Evolutionary conservation across 2,113 vertebrate species (phyloP).

Genomic region (Oreocharis arfaki): DNA sequence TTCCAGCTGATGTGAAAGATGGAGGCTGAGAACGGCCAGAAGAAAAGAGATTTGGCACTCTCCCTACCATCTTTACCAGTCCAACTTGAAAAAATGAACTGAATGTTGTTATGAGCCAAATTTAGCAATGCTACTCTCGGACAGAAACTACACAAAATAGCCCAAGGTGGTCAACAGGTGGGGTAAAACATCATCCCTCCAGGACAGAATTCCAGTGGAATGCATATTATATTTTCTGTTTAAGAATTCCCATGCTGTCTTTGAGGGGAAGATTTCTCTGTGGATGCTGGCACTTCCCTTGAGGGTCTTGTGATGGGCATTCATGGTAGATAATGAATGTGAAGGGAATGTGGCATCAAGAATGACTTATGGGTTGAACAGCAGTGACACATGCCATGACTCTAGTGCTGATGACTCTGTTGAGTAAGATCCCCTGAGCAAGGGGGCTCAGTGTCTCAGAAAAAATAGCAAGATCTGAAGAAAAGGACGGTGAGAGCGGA

Average conservation of each 20-base stretch:
- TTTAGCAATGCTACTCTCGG: neutral
- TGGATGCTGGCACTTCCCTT: neutral
- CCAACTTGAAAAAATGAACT: neutral
- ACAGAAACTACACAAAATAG: neutral
- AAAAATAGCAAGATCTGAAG: neutral
- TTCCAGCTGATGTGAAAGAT: neutral
- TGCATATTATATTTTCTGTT: neutral
- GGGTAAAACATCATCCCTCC: neutral
- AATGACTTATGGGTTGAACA: neutral
- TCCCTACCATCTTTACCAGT: neutral
- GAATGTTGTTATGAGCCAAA: neutral
- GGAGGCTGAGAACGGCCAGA: neutral
- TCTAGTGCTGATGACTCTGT: neutral
- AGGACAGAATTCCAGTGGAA: neutral
- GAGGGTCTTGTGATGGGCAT: neutral
- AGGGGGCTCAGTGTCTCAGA: neutral
- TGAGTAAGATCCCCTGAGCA: neutral
- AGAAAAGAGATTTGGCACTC: neutral
- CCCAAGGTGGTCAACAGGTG: neutral
- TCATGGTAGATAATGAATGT: neutral
- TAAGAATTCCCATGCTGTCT: neutral
- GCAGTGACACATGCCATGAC: neutral
- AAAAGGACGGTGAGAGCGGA: rapidly evolving
- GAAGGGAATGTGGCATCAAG: neutral
- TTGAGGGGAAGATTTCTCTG: neutral